These are phyloP conservation scores for Macrobrachium nipponense DNA, from an alignment of 1,140 invertebrate genomes.

Conservation along the genomic window DNA sequence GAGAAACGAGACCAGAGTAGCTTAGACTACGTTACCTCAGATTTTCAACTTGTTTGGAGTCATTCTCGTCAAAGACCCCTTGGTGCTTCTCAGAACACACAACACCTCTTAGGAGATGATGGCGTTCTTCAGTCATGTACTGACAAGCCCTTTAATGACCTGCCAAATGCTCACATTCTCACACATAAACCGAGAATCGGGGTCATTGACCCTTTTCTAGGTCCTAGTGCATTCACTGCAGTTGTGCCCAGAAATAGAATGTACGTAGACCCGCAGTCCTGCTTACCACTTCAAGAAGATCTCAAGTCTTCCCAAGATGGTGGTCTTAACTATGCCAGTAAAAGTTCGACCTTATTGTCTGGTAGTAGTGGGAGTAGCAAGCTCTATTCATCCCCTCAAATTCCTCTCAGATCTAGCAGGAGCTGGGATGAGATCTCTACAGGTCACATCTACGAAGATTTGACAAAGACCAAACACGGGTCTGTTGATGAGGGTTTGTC, in stretches of 20 bases:
- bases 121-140: not conserved
- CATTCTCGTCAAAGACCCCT: slow-evolving; percentile 33
- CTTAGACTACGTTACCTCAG: slow-evolving; percentile 50
- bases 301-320: not conserved
- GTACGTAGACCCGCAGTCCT: slow-evolving; percentile 17
- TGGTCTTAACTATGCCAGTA: not conserved
- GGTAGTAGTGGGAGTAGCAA: slow-evolving; percentile 27
- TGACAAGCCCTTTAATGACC: slow-evolving; percentile 21
- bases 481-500: slow-evolving; percentile 41
- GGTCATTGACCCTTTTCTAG: slow-evolving; percentile 9
- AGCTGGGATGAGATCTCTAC: slow-evolving; percentile 55
- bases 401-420: slow-evolving; percentile 40
- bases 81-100: not conserved
- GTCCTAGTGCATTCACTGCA: slow-evolving; percentile 23
- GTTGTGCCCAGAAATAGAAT: slow-evolving; percentile 23
- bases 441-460: slow-evolving; percentile 50
- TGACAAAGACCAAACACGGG: slow-evolving; percentile 11
- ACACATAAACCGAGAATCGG: not conserved
- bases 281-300: slow-evolving; percentile 11
- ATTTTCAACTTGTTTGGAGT: slow-evolving; percentile 54
- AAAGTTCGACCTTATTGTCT: slow-evolving; percentile 4
- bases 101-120: slow-evolving; percentile 7
- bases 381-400: slow-evolving; percentile 43
- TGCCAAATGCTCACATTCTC: slow-evolving; percentile 27
- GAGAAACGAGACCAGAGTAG: slow-evolving; percentile 42